These are phyloP conservation scores for Parotocinclus haroldoi DNA, from an alignment of 2,797 vertebrate species.

Conservation along the genomic window DNA sequence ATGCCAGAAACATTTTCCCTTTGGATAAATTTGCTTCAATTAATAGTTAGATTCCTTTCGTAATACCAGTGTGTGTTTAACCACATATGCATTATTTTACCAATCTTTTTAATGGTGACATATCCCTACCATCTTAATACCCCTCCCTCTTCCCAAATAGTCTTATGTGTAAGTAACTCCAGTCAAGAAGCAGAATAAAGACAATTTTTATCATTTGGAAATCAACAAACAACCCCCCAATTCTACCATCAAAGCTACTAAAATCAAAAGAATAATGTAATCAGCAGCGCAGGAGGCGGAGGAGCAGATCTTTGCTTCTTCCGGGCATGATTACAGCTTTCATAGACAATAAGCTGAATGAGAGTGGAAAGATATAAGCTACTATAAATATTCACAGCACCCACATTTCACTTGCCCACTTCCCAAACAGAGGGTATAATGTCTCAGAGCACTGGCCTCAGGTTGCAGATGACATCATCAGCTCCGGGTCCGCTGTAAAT, in stretches of 20 bases:
- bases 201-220: constrained; percentile 28
- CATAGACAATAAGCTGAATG: too few relatives aligned
- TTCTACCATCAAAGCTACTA: constrained; percentile 33
- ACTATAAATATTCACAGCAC: constrained; percentile 30
- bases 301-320: constrained; percentile 27
- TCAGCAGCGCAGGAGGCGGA: constrained; percentile 24
- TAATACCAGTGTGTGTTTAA: too few relatives aligned
- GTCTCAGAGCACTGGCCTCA: constrained; percentile 17
- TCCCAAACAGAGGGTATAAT: constrained; percentile 12
- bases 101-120: too few relatives aligned
- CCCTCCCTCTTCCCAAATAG: constrained; percentile 24
- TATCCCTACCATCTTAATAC: too few relatives aligned
- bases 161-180: constrained; percentile 15
- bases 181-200: not conserved
- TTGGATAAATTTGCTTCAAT: too few relatives aligned
- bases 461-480: constrained; percentile 38
- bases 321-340: constrained; percentile 40
- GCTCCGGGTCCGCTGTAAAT: constrained; percentile 27
- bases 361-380: constrained; percentile 31
- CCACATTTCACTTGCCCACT: constrained; percentile 26
- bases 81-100: too few relatives aligned
- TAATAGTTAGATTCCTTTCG: too few relatives aligned
- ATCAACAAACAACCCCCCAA: constrained; percentile 39
- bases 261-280: constrained; percentile 45
- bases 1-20: too few relatives aligned